Evolutionary conservation across 1,140 invertebrate genomes (phyloP), one percentile per base, ranked within the genome.

Genomic region (Penaeus japonicus): DNA sequence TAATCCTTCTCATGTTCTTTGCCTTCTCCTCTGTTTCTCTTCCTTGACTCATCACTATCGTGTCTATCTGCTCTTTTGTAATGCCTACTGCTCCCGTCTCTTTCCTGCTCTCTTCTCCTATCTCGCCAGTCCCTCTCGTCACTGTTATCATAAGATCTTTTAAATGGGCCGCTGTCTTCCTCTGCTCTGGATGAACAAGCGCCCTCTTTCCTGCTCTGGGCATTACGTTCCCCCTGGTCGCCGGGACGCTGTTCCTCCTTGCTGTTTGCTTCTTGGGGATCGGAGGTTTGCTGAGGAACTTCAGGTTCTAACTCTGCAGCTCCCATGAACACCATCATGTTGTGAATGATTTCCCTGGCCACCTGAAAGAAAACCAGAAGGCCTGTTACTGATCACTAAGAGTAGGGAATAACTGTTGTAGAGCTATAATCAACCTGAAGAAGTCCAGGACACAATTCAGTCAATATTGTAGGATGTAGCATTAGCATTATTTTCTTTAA

Each of bases 341-440:
- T 85, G 32, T 85, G 73, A 10, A 85, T 85, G 22, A 85, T 78
- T 39, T 85, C 84, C 57, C 84, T 73, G 22, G 84, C 78, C n/a
- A 85, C 73, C 84, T 85, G 27, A 78, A 79, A 79, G 30, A 32
- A 47, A 65, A 22, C 1, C 39, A 70, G n/a, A 22, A 35, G 20
- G 1, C 55, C 24, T 32, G 35, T 54, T 54, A 22, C 7, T 24
- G 39, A 80, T 54, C 1, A 27, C 27, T 27, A 57, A 10, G 7
- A 47, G 39, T 47, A 47, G 12, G 39, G 39, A 47, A 47, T 47
- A 47, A 47, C 12, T 47, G 12, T 12, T 47, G 39, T 5, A 47
- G 39, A 47, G 5, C 39, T 47, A 47, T 10, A 47, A 47, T 12
- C 12, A 2, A 47, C 39, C 7, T 10, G 7, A 47, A 47, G 39